Evolutionary conservation across 2,113 vertebrate genomes (phyloP).

Genomic region (Zapornia atra): DNA sequence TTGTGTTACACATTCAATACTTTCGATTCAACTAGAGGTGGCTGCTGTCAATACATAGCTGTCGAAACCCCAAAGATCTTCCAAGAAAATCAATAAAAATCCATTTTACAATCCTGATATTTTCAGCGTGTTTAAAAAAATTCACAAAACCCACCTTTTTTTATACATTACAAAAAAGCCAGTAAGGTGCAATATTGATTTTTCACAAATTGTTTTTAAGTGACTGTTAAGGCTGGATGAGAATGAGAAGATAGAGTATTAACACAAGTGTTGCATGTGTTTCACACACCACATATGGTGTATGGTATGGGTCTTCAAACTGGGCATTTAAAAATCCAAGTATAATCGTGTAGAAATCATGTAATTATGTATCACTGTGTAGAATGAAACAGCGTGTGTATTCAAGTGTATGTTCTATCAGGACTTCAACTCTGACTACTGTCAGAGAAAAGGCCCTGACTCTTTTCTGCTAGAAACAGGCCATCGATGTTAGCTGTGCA

Average conservation of each 20-base stretch:
- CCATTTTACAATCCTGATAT: constrained; percentile 43
- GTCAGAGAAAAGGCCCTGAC: not conserved
- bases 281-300: not conserved
- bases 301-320: not conserved
- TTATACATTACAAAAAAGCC: not conserved
- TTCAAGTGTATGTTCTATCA: not conserved
- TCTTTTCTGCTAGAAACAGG: not conserved
- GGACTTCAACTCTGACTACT: not conserved
- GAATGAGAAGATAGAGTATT: not conserved
- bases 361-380: not conserved
- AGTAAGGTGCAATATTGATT: constrained; percentile 24
- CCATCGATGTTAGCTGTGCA: not conserved
- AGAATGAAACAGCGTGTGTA: not conserved
- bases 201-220: constrained; percentile 11
- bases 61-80: constrained; percentile 17
- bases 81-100: constrained; percentile 40
- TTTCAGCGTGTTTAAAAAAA: constrained; percentile 33
- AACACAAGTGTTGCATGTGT: fast-evolving
- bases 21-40: constrained; percentile 14
- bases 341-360: not conserved
- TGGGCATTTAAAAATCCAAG: not conserved
- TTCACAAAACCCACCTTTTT: not conserved
- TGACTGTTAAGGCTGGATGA: not conserved
- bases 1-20: constrained; percentile 15
- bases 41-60: constrained; percentile 20